A percentile compares a stretch with the other conserved stretches of the same genome.
Evolutionary conservation across 2,888 invertebrate species (phyloP).

Genomic region (Hybos culiciformis): DNA sequence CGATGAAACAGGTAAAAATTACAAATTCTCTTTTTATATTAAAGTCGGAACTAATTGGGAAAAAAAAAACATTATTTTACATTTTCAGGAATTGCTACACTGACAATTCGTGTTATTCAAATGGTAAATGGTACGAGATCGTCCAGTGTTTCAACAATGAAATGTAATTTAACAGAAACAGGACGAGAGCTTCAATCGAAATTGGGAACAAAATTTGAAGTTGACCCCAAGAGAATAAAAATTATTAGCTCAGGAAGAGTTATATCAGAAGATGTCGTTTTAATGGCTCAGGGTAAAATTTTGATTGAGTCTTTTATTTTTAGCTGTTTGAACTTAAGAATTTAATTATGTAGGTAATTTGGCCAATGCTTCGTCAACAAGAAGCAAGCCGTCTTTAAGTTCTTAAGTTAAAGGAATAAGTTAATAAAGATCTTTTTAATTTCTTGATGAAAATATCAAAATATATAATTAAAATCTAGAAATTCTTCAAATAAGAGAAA

Average conservation of each 20-base stretch:
- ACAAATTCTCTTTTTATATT: background rate
- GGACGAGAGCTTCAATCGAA: constrained; percentile 43
- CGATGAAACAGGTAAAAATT: constrained; percentile 40
- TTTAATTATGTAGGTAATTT: no score
- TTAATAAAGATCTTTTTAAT: no score
- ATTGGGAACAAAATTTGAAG: constrained; percentile 39
- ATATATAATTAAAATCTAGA: no score
- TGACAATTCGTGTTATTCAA: constrained; percentile 51
- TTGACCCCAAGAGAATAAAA: constrained; percentile 9
- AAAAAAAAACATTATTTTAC: background rate
- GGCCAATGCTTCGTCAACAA: no score
- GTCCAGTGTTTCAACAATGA: constrained; percentile 42
- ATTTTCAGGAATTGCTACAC: constrained; percentile 48
- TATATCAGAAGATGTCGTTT: background rate
- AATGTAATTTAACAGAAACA: constrained; percentile 40
- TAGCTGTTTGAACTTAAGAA: no score
- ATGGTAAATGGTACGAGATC: constrained; percentile 36
- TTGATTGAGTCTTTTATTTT: no score
- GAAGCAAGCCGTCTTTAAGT: no score
- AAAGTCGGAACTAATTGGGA: background rate
- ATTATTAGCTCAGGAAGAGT: constrained; percentile 4
- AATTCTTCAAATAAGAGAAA: no score
- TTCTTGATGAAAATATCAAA: no score
- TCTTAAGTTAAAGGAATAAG: no score
- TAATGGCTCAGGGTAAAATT: constrained; percentile 5